A percentile compares a stretch with the other conserved stretches of the same genome.
Evolutionary conservation across 2,113 vertebrate genomes (phyloP).

Genomic region (Nibea coibor): DNA sequence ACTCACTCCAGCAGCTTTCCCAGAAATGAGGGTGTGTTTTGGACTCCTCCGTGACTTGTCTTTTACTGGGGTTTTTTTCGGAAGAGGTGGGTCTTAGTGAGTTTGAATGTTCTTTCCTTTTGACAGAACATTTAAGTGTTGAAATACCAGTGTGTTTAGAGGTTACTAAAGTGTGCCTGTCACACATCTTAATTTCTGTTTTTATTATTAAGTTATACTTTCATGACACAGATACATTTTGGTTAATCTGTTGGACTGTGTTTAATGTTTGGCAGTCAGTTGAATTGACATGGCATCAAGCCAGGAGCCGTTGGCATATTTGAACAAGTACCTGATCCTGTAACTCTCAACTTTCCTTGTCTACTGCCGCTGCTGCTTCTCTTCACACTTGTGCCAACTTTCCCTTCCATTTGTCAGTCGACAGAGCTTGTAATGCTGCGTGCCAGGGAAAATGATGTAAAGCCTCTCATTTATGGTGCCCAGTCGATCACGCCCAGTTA

Average conservation of each 20-base stretch:
- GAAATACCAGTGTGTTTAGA: neutral
- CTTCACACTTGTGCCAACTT: constrained; percentile 60
- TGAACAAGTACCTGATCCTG: constrained; percentile 53
- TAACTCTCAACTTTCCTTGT: constrained; percentile 48
- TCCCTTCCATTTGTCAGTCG: constrained; percentile 64
- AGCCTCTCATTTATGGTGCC: constrained; percentile 64
- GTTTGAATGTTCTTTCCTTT: constrained; percentile 52
- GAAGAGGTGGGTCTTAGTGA: constrained; percentile 64
- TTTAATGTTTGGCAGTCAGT: constrained; percentile 35
- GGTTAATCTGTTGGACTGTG: neutral
- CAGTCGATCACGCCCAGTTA: constrained; percentile 65
- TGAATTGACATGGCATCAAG: constrained; percentile 14
- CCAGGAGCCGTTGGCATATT: constrained; percentile 46
- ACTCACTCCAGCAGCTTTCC: constrained; percentile 76
- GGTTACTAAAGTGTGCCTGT: constrained; percentile 4
- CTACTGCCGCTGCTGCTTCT: constrained; percentile 45
- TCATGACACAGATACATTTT: constrained; percentile 2
- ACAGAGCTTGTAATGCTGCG: constrained; percentile 55
- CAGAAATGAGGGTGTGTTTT: constrained; percentile 78
- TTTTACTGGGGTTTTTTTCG: constrained; percentile 61
- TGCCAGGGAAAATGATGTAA: constrained; percentile 78
- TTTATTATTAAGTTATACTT: neutral
- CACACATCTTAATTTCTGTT: neutral
- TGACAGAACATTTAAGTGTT: constrained; percentile 16
- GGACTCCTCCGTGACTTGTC: constrained; percentile 58